A percentile compares a stretch with the other conserved stretches of the same genome.
Evolutionary conservation across 2,797 vertebrate species (phyloP).

Genomic region (Coluber constrictor): DNA sequence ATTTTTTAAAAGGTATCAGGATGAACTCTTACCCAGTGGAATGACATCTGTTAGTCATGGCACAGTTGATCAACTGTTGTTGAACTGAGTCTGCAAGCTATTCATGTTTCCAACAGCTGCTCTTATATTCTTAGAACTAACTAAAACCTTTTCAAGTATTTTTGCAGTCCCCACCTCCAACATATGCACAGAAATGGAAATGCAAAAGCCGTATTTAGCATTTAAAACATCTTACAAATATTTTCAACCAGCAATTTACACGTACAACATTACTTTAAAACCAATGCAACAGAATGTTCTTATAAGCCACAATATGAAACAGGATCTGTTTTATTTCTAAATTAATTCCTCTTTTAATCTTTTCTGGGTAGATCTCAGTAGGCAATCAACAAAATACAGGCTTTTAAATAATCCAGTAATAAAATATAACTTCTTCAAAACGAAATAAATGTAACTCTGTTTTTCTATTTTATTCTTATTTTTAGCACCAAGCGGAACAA

Average conservation of each 20-base stretch:
- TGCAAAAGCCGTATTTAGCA: slow-evolving; percentile 32
- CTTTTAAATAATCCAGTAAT: not conserved
- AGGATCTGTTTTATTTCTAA: not conserved
- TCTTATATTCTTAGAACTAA: slow-evolving; percentile 65
- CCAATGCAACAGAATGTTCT: not conserved
- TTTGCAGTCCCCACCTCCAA: slow-evolving; percentile 13
- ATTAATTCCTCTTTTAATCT: not conserved
- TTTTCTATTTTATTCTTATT: not conserved
- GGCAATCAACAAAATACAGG: not conserved
- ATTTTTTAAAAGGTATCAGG: slow-evolving; percentile 43
- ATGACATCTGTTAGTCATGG: slow-evolving; percentile 60
- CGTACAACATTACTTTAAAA: not conserved
- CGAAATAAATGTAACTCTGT: not conserved
- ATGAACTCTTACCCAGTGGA: slow-evolving; percentile 47
- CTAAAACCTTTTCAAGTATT: slow-evolving; percentile 57
- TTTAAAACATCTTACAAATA: slow-evolving; percentile 25
- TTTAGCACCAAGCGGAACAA: not conserved
- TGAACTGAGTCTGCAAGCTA: slow-evolving; percentile 60
- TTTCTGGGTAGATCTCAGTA: slow-evolving; percentile 15
- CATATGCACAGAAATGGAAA: not conserved
- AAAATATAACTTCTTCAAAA: not conserved
- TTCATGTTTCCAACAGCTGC: slow-evolving; percentile 67
- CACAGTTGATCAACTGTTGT: slow-evolving; percentile 64
- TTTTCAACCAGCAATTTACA: not conserved
- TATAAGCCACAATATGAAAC: not conserved